phyloP scores from a whole-genome alignment of 2,113 vertebrate genomes.

The Ciconia maguari region DNA sequence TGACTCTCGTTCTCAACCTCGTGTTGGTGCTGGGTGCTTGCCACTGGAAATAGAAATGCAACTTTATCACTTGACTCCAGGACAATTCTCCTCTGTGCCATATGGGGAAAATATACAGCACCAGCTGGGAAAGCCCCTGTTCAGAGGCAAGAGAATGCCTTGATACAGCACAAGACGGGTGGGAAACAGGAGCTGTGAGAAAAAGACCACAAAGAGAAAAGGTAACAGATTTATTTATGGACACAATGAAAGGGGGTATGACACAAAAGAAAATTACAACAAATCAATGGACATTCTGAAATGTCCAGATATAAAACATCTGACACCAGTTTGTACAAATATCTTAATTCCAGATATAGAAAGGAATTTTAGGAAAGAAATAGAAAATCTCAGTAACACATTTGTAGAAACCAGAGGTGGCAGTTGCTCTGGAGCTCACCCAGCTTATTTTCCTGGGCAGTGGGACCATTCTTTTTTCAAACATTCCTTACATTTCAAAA shows the following conservation, averaged over 20 bases:
- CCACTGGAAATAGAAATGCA: slow-evolving; percentile 62
- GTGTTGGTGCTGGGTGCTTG: neutral
- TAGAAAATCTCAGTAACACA: neutral
- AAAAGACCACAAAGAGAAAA: neutral
- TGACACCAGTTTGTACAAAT: neutral
- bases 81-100: slow-evolving; percentile 24
- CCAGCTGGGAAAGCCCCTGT: neutral
- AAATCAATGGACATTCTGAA: neutral
- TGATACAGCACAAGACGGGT: neutral
- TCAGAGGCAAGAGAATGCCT: neutral
- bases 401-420: neutral
- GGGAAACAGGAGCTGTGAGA: neutral
- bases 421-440: neutral
- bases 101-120: slow-evolving; percentile 24
- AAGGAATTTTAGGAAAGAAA: neutral
- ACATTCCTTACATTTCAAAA: neutral
- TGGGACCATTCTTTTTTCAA: neutral
- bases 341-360: neutral
- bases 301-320: neutral
- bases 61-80: slow-evolving; percentile 53
- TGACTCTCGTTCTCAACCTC: neutral
- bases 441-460: neutral
- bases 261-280: neutral
- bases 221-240: neutral
- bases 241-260: neutral